Evolutionary conservation across 2,113 vertebrate species (phyloP).

Genomic region (Eclectus roratus): DNA sequence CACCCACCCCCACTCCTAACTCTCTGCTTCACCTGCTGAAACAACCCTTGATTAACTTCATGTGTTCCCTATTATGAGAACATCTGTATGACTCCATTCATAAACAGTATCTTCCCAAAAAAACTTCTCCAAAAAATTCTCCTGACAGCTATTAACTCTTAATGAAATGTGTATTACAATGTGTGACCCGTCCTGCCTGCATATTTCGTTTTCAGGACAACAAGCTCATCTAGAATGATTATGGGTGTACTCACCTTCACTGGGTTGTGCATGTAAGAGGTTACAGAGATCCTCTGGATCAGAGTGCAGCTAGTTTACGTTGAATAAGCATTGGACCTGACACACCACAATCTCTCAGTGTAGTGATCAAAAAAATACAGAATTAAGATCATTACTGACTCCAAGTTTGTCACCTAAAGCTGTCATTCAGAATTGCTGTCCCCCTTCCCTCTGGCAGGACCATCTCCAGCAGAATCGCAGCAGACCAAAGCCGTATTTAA

Average conservation of each 20-base stretch:
- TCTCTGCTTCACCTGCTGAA: not conserved
- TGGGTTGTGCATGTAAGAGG: fast-evolving
- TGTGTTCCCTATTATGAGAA: not conserved
- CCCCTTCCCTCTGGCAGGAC: conserved; percentile 57
- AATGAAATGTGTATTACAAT: not conserved
- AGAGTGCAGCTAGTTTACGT: not conserved
- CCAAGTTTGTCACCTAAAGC: not conserved
- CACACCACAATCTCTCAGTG: not conserved
- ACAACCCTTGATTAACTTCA: not conserved
- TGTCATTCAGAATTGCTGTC: not conserved
- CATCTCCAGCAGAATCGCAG: conserved; percentile 70
- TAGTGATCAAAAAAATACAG: not conserved
- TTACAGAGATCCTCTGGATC: too few species aligned
- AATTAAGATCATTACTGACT: not conserved
- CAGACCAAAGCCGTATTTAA: conserved; percentile 73
- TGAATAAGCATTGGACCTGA: not conserved
- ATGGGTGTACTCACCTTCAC: not conserved
- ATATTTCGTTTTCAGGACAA: not conserved
- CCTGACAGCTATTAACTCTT: not conserved
- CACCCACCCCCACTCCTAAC: not conserved
- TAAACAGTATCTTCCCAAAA: not conserved
- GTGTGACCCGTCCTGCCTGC: too few species aligned
- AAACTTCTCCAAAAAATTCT: not conserved
- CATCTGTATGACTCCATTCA: not conserved
- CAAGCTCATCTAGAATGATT: not conserved